Percentiles rank a stretch among this genome's conserved stretches.
phyloP scores from a whole-genome alignment of 2,797 vertebrate genomes.

The Catamblyrhynchus diadema region DNA sequence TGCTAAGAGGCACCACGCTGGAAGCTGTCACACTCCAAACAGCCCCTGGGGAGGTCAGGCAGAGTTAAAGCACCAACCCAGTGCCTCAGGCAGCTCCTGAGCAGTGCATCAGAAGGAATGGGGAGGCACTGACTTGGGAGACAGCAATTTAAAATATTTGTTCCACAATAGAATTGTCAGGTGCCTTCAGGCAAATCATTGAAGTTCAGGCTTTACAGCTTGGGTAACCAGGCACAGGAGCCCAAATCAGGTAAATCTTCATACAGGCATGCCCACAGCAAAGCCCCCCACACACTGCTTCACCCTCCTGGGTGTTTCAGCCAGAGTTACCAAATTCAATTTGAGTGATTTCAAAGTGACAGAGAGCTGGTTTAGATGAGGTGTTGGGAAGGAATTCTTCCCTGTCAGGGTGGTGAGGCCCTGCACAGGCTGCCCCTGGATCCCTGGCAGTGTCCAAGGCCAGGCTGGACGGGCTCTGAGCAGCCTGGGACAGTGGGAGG shows the following conservation, averaged over 20 bases:
- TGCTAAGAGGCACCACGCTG: not conserved
- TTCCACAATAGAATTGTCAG: not conserved
- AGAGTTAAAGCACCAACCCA: not conserved
- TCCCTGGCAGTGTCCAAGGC: not conserved
- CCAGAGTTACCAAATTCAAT: not conserved
- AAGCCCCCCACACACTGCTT: not conserved
- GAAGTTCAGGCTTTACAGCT: not conserved
- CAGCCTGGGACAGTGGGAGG: rapidly evolving
- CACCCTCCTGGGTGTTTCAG: not conserved
- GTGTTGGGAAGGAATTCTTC: not conserved
- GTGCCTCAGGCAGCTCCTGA: not conserved
- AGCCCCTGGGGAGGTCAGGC: not conserved
- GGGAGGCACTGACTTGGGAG: not conserved
- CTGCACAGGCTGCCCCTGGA: not conserved
- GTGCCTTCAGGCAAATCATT: not conserved
- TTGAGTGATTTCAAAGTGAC: not conserved
- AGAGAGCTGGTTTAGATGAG: not conserved
- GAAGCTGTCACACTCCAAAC: not conserved
- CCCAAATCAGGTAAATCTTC: not conserved
- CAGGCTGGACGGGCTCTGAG: not conserved
- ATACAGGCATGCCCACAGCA: not conserved
- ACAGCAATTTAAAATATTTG: not conserved
- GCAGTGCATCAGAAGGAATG: not conserved
- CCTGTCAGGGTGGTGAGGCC: not conserved
- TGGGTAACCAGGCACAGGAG: not conserved